phyloP scores from a whole-genome alignment of 2,888 invertebrate species.

The Lamproptera curius region DNA sequence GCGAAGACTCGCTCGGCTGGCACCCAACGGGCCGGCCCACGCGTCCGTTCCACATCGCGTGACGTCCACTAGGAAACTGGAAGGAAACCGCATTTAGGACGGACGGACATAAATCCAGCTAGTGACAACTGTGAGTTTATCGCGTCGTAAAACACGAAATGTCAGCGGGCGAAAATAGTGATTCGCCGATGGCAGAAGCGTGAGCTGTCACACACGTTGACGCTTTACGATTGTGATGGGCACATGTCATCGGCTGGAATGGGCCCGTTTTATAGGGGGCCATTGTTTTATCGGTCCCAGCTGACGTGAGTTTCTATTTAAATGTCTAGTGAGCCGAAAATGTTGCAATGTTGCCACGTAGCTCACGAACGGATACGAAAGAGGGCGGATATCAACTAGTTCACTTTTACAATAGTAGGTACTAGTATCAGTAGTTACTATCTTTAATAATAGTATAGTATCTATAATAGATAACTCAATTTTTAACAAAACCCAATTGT shows the following conservation, averaged over 20 bases:
- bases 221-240: conserved; percentile 45
- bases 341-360: too few species aligned
- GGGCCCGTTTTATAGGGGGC: conserved; percentile 16
- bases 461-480: too few species aligned
- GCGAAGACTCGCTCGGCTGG: conserved; percentile 57
- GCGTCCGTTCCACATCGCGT: conserved; percentile 52
- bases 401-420: too few species aligned
- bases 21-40: conserved; percentile 45
- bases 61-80: conserved; percentile 73
- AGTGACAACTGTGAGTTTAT: conserved; percentile 77
- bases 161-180: conserved; percentile 64
- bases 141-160: conserved; percentile 69
- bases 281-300: conserved; percentile 5
- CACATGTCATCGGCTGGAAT: conserved; percentile 23
- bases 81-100: conserved; percentile 74
- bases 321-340: too few species aligned
- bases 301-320: neutral
- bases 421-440: too few species aligned
- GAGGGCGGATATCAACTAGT: too few species aligned
- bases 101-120: conserved; percentile 65
- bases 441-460: too few species aligned
- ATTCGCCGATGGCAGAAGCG: conserved; percentile 52
- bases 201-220: conserved; percentile 63
- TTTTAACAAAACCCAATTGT: too few species aligned
- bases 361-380: too few species aligned